Evolutionary conservation across 2,797 vertebrate species (phyloP), one percentile per base, ranked within the genome.

Genomic region (Ambastaia sidthimunki): DNA sequence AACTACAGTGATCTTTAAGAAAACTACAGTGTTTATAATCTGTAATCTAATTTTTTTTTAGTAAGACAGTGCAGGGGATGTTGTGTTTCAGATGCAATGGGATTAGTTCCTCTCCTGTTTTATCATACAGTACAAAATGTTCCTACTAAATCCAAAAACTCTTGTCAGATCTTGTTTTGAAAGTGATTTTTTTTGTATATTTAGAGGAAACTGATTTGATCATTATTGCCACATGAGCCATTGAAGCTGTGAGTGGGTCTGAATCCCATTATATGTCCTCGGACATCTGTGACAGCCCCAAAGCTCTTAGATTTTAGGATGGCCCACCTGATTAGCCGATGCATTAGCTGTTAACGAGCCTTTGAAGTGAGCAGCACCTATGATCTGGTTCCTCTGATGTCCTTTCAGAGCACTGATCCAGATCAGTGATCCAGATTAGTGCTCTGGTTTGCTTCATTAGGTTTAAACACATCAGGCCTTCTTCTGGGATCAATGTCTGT

Each of bases 171-270:
- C 21, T 62, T 13, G 31, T 63, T 65, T 37, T 71, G 10, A 79
- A 79, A 18, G 19, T 63, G 31, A 50, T 41, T 41, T 63, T 37
- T 71, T 80, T 54, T 21, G 21, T 65, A 37, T 31, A 74, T 83
- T 80, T 66, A 67, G 74, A 84, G 41, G 52, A 77, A 70, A 69
- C 66, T 82, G 84, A 82, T 83, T 85, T 74, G 65, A 82, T 85
- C 82, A 70, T 55, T 69, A 25, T 69, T 82, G 62, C 73, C 67
- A 59, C 70, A 54, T 69, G 50, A 47, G 60, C 71, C 34, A 48
- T 44, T 50, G 23, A 13, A 50, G 28, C 47, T 57, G 21, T 68
- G 83, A 82, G 70, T 80, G 74, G 55, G 37, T 68, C 73, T 85
- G 79, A 80, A 69, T 83, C 54, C 67, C 70, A 83, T 82, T 80